A percentile compares a stretch with the other conserved stretches of the same genome.
These are phyloP conservation scores for Osedax frankpressi DNA, from an alignment of 2,888 invertebrate species.

Conservation along the genomic window DNA sequence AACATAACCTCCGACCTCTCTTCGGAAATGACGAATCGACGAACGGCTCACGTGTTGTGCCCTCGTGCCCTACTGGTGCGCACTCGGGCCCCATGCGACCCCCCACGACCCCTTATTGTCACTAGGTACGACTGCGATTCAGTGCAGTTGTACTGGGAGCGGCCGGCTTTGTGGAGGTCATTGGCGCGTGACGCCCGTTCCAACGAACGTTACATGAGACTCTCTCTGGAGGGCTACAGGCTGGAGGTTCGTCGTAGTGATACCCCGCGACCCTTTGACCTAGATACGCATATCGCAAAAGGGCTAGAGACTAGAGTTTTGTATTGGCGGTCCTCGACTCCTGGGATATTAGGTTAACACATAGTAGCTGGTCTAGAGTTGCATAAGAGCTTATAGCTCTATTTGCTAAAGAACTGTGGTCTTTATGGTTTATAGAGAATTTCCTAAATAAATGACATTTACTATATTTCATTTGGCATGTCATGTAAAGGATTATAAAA, in stretches of 20 bases:
- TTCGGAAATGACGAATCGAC: slow-evolving; percentile 34
- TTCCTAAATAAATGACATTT: too few species aligned
- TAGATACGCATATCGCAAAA: too few species aligned
- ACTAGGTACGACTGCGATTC: slow-evolving; percentile 39
- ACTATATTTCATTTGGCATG: too few species aligned
- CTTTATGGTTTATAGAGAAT: too few species aligned
- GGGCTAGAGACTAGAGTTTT: too few species aligned
- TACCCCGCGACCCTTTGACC: too few species aligned
- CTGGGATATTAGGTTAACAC: too few species aligned
- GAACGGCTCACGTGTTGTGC: slow-evolving; percentile 42
- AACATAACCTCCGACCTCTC: slow-evolving; percentile 30
- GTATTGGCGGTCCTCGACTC: too few species aligned
- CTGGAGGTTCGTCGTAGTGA: slow-evolving; percentile 29
- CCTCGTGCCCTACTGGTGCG: slow-evolving; percentile 38
- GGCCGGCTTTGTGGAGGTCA: slow-evolving; percentile 38
- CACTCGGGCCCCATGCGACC: slow-evolving; percentile 42
- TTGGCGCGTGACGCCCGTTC: slow-evolving; percentile 37
- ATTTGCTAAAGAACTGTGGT: too few species aligned
- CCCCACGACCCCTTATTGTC: slow-evolving; percentile 34
- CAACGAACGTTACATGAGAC: slow-evolving; percentile 36
- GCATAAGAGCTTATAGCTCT: too few species aligned
- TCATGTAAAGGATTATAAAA: too few species aligned
- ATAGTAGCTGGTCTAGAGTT: too few species aligned
- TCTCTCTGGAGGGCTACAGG: slow-evolving; percentile 41
- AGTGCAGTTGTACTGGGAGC: slow-evolving; percentile 44